A percentile compares a stretch with the other conserved stretches of the same genome.
These are phyloP conservation scores for Caprella mutica DNA, from an alignment of 2,888 invertebrate genomes.

Conservation along the genomic window DNA sequence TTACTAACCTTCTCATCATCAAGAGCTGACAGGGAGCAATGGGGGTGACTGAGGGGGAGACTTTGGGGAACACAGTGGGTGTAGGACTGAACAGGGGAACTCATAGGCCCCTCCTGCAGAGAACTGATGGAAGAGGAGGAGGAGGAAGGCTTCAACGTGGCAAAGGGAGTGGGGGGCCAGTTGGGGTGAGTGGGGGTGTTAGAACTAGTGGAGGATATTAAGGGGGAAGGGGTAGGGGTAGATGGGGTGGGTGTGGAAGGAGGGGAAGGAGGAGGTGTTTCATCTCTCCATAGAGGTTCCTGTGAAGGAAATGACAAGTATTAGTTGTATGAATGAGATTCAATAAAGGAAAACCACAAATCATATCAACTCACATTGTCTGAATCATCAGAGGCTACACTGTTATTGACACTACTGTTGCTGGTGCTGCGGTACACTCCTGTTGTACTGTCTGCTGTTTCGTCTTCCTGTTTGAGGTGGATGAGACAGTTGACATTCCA, in stretches of 20 bases:
- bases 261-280: neutral
- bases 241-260: neutral
- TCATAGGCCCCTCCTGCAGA: neutral
- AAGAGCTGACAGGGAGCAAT: neutral
- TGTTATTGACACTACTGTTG: conserved; percentile 13
- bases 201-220: neutral
- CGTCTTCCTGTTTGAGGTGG: conserved; percentile 68
- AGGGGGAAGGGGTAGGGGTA: neutral
- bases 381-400: conserved; percentile 10
- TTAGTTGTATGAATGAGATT: neutral
- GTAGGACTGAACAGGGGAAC: neutral
- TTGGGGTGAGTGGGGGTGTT: neutral
- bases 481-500: conserved; percentile 74
- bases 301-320: neutral
- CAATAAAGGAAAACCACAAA: neutral
- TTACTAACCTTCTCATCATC: too few species aligned
- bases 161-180: neutral
- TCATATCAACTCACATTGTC: conserved; percentile 15
- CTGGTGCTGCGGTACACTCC: conserved; percentile 18
- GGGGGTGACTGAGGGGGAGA: neutral
- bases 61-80: neutral
- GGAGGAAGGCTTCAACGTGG: neutral
- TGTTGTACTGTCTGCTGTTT: conserved; percentile 49
- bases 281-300: conserved; percentile 7
- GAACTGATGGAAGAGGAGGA: neutral